Percentiles rank a stretch among this genome's conserved stretches.
Evolutionary conservation across 2,888 invertebrate species (phyloP).

Genomic region (Lasioglossum morio): DNA sequence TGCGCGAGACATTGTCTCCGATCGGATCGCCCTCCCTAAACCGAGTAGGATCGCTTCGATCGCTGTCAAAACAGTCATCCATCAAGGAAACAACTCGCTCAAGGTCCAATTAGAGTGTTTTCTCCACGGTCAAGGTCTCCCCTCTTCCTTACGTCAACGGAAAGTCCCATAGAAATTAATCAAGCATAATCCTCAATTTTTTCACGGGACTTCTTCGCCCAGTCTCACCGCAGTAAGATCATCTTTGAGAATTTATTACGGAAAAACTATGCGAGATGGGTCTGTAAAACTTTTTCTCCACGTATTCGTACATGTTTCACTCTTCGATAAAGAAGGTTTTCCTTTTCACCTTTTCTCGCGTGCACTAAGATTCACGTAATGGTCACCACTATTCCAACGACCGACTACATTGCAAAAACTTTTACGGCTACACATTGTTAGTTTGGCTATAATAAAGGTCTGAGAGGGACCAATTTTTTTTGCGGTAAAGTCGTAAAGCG

Average conservation of each 20-base stretch:
- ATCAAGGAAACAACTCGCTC: neutral
- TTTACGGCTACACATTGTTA: too few species aligned
- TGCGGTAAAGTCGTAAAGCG: neutral
- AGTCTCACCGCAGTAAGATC: neutral
- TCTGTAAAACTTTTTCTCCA: neutral
- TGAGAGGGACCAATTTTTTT: neutral
- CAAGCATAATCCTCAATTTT: neutral
- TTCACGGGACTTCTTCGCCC: neutral
- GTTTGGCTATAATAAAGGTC: neutral
- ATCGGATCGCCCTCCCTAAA: neutral
- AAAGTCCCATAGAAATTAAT: neutral
- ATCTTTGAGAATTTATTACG: neutral
- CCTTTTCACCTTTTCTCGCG: neutral
- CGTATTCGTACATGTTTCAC: neutral
- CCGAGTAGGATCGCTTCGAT: neutral
- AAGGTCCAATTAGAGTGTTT: slow-evolving; percentile 3
- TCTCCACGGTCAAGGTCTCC: neutral
- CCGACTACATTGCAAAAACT: neutral
- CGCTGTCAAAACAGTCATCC: neutral
- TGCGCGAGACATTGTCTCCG: neutral
- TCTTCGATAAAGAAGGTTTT: too few species aligned
- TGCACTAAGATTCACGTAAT: neutral
- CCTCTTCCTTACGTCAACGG: neutral
- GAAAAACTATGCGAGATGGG: neutral
- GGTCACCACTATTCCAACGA: neutral